Conservation (phyloP, 2,888 invertebrate genomes). For the Tholera decimalis region DNA sequence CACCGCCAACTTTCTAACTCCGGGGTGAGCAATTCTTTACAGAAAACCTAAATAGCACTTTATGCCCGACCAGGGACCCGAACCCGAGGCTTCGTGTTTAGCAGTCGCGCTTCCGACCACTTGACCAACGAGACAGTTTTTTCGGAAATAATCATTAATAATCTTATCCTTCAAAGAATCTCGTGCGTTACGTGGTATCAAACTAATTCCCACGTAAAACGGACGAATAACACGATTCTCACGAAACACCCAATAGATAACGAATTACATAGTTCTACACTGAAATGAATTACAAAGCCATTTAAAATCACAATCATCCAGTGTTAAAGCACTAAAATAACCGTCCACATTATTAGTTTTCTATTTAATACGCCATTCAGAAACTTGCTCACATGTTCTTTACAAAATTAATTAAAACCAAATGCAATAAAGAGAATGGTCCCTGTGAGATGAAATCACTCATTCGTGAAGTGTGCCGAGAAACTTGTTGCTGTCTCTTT, state of each 20-base stretch:
- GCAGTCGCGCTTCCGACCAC: too few relatives aligned
- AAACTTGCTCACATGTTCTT: slow-evolving; percentile 36
- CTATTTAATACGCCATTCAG: slow-evolving; percentile 23
- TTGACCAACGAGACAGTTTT: too few relatives aligned
- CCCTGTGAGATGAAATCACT: slow-evolving; percentile 51
- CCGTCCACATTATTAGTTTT: slow-evolving; percentile 32
- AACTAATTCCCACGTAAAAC: not conserved
- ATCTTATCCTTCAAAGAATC: not conserved
- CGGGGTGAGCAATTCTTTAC: too few relatives aligned
- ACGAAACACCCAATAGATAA: not conserved
- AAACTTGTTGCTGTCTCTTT: slow-evolving; percentile 58
- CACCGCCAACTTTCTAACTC: too few relatives aligned
- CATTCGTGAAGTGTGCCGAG: slow-evolving; percentile 40
- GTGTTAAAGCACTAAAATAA: slow-evolving; percentile 20
- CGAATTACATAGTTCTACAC: not conserved
- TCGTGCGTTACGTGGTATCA: not conserved
- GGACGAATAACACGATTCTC: not conserved
- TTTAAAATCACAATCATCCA: slow-evolving; percentile 10
- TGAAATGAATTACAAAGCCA: slow-evolving; percentile 1
- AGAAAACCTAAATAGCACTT: too few relatives aligned
- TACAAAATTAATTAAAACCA: slow-evolving; percentile 66
- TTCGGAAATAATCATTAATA: not conserved
- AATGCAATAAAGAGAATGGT: slow-evolving; percentile 57
- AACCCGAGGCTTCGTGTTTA: too few relatives aligned
- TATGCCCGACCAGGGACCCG: too few relatives aligned